Conservation (phyloP, 1,140 invertebrate genomes). For the Spodoptera frugiperda region DNA sequence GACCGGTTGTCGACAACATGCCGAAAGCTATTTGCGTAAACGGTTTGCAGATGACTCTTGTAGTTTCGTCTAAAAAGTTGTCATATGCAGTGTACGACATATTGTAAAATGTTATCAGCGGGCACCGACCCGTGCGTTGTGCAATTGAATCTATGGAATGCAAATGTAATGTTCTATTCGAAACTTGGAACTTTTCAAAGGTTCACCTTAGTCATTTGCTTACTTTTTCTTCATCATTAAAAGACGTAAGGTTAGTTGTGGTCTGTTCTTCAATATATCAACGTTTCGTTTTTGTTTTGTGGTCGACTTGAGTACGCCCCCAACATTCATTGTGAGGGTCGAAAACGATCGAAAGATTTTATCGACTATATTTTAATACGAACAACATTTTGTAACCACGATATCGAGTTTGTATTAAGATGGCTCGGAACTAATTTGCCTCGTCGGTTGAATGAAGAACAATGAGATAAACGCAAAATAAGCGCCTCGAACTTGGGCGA, state of each 20-base stretch:
- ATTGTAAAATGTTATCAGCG: conserved; percentile 36
- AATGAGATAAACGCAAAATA: conserved; percentile 60
- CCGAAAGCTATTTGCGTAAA: conserved; percentile 47
- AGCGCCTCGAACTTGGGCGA: conserved; percentile 35
- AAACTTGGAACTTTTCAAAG: no score
- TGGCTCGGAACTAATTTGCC: conserved; percentile 61
- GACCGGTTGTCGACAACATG: conserved; percentile 29
- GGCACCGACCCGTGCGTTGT: neutral
- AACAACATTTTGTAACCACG: conserved; percentile 64
- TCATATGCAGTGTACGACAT: conserved; percentile 34
- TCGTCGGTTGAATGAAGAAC: conserved; percentile 58
- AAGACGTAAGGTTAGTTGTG: conserved; percentile 40
- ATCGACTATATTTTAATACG: conserved; percentile 60
- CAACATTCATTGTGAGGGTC: conserved; percentile 55
- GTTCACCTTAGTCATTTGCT: neutral
- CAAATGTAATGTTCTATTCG: neutral
- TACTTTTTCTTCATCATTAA: neutral
- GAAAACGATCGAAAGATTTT: conserved; percentile 58
- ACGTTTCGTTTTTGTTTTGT: conserved; percentile 55
- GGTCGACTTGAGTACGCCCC: conserved; percentile 57
- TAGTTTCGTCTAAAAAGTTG: conserved; percentile 34
- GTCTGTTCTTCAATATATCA: conserved; percentile 36
- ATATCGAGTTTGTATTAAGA: conserved; percentile 58
- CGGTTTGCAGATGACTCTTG: conserved; percentile 39
- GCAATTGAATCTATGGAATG: conserved; percentile 3